Percentiles rank a stretch among this genome's conserved stretches.
Evolutionary conservation across 2,797 vertebrate species (phyloP).

Genomic region (Notamacropus eugenii): DNA sequence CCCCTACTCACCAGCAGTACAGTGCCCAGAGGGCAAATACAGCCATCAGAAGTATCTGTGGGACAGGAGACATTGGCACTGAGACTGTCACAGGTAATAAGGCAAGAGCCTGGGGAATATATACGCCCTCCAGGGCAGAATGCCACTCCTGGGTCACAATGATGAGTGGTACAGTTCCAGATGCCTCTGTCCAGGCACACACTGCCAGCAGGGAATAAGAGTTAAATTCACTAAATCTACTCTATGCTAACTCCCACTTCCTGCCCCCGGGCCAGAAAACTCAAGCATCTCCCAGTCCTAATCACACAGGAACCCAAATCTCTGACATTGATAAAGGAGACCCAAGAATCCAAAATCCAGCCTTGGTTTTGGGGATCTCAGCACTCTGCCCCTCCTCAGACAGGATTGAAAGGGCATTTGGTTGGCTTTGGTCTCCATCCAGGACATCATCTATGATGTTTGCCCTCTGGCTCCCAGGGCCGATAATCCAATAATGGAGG

Average conservation of each 20-base stretch:
- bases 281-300: rapidly evolving
- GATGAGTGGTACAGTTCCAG: conserved; percentile 88
- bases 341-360: background rate
- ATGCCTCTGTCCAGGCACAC: conserved; percentile 84
- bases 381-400: background rate
- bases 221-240: background rate
- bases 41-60: conserved; percentile 85
- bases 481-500: no score
- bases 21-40: conserved; percentile 90
- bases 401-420: background rate
- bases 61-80: conserved; percentile 82
- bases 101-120: conserved; percentile 88
- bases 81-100: conserved; percentile 89
- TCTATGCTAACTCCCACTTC: background rate
- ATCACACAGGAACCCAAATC: background rate
- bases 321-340: background rate
- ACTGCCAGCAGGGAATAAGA: conserved; percentile 72
- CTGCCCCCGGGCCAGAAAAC: background rate
- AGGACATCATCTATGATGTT: no score
- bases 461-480: background rate
- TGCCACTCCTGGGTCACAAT: conserved; percentile 82
- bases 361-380: background rate
- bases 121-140: conserved; percentile 89
- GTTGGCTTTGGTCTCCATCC: background rate
- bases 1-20: conserved; percentile 88